Percentiles rank a stretch among this genome's conserved stretches.
These are phyloP conservation scores for Thelohanellus kitauei DNA, from an alignment of 30 jellyfish, hydroid and myxozoan genomes.

Conservation along the genomic window DNA sequence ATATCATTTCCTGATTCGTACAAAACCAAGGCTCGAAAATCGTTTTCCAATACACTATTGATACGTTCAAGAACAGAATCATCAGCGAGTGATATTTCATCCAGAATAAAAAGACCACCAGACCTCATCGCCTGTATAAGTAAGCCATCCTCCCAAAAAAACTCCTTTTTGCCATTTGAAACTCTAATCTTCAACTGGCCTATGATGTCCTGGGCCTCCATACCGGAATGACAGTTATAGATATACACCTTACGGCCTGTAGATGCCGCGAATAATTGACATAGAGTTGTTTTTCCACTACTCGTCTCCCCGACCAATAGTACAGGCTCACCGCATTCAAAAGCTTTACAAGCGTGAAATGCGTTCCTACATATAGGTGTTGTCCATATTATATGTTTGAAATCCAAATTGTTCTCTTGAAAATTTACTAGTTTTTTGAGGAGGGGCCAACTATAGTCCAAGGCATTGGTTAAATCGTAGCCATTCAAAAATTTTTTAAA, in stretches of 20 bases:
- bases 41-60: conserved; percentile 56
- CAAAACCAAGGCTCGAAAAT: conserved; percentile 20
- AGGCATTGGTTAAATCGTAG: no score
- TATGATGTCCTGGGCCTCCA: conserved; percentile 61
- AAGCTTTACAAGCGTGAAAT: conserved; percentile 45
- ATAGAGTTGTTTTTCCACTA: conserved; percentile 66
- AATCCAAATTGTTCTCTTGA: conserved; percentile 1
- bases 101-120: conserved; percentile 44
- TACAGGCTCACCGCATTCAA: conserved; percentile 48
- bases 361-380: conserved; percentile 26
- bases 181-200: conserved; percentile 9
- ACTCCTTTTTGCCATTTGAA: conserved; percentile 16
- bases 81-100: conserved; percentile 83
- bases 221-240: conserved; percentile 76
- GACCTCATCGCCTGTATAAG: conserved; percentile 32
- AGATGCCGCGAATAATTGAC: conserved; percentile 28
- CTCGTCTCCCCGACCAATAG: conserved; percentile 81
- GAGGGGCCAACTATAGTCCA: no score
- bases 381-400: conserved; percentile 70
- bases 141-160: conserved; percentile 94
- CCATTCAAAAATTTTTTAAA: no score
- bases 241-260: conserved; percentile 15
- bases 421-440: no score
- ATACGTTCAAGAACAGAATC: conserved; percentile 74
- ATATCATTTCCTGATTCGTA: conserved; percentile 61